A percentile compares a stretch with the other conserved stretches of the same genome.
These are phyloP conservation scores for Dasyurus viverrinus DNA, from an alignment of 2,113 vertebrate genomes.

Conservation along the genomic window DNA sequence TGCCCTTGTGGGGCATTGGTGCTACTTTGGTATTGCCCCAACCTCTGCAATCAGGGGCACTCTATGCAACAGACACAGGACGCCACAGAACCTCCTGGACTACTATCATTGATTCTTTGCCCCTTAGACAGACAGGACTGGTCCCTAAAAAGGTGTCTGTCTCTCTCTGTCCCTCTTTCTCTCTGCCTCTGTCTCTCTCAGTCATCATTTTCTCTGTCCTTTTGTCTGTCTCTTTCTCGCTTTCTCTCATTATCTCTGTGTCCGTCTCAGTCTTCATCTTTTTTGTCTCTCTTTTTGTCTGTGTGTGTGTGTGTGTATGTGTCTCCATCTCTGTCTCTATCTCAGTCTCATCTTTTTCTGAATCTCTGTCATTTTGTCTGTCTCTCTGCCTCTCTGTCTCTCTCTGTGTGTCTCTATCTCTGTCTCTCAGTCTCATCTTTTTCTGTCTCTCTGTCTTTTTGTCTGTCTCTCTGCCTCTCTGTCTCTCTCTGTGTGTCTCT, in stretches of 20 bases:
- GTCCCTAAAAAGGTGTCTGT: not conserved
- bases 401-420: not conserved
- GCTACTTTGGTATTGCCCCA: not conserved
- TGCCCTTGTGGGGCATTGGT: not conserved
- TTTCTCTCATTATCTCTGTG: too few relatives aligned
- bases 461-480: not conserved
- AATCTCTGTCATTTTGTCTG: too few relatives aligned
- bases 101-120: not conserved
- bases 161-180: not conserved
- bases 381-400: too few relatives aligned
- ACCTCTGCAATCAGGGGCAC: not conserved
- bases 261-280: too few relatives aligned
- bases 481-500: too few relatives aligned
- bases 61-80: not conserved
- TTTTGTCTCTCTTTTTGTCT: too few relatives aligned
- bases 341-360: too few relatives aligned
- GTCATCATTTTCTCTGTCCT: too few relatives aligned
- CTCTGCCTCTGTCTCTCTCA: not conserved
- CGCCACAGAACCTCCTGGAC: not conserved
- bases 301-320: too few relatives aligned
- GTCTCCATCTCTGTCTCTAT: too few relatives aligned
- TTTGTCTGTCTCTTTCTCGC: not conserved
- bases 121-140: not conserved
- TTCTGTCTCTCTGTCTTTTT: not conserved
- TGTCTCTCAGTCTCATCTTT: too few relatives aligned